Base-by-base conservation (phyloP, 2,888 invertebrate species). In the Sinohyriopsis cumingii region DNA sequence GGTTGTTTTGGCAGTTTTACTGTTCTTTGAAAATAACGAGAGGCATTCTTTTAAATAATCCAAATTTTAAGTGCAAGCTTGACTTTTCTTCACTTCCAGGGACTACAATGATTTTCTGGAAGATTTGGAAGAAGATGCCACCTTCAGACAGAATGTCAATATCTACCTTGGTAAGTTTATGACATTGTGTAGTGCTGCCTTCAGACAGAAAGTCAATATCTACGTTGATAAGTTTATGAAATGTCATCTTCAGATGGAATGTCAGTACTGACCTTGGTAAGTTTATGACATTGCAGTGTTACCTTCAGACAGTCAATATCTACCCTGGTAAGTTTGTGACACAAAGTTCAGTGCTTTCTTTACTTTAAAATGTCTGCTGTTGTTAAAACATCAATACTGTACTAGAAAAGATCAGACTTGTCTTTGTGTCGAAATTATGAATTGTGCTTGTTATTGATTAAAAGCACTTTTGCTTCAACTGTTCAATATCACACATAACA, bases 31-130 rank as follows among this genome's bases (percentile, higher is more conserved):
- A 15, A 45, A 45, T 33, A 45, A 45, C 15, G 2, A 45, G 15
- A 45, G 1, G 2, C 45, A 12, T 45, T 45, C 15, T 15, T 45
- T 15, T 15, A 45, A 45, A 45, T 45, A 0, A 15, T 15, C 15
- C 12, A 45, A 45, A 45, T 12, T 45, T 12, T 45, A 15, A 45
- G 45, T 45, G 15, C 15, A 45, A 45, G 45, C 45, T 45, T 45
- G 45, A 45, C 15, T 45, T 45, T 45, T 45, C 45, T 54, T 68
- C 57, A 54, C 62, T 76, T 77, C 33, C 90, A 96, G 95, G 83
- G 98, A 98, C 84, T 98, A 96, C 91, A 94, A 95, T 83, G 98
- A 98, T 82, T 99, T 99, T 91, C 92, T 99, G 90, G 97, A 99
- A 83, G 99, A 99, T 88, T 91, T 99, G 77, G 99, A 99, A 90